Conservation (phyloP, 2,797 vertebrate genomes). For the Lutjanus campechanus region DNA sequence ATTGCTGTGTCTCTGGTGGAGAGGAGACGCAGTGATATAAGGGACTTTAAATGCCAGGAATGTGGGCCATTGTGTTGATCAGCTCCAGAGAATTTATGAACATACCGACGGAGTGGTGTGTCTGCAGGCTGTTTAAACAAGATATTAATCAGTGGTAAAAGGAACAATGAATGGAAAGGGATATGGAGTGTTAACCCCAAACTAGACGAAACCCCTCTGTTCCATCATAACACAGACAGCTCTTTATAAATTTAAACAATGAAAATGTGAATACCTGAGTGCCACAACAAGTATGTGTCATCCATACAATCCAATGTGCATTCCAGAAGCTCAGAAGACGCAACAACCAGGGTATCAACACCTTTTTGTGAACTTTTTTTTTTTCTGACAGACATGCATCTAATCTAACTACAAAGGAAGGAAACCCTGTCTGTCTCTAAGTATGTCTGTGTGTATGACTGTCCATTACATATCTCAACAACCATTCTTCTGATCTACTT, state of each 20-base stretch:
- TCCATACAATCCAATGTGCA: constrained; percentile 30
- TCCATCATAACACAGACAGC: constrained; percentile 64
- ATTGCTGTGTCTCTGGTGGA: constrained; percentile 71
- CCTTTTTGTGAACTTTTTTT: background rate
- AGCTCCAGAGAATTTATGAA: constrained; percentile 87
- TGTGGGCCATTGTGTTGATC: constrained; percentile 89
- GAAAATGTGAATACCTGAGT: constrained; percentile 69
- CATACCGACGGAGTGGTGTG: constrained; percentile 78
- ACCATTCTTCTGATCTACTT: too few species aligned
- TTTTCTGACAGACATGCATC: background rate
- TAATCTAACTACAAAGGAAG: too few species aligned
- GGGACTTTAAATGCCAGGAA: constrained; percentile 82
- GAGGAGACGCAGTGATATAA: constrained; percentile 79
- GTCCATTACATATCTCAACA: too few species aligned
- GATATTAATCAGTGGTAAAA: constrained; percentile 88
- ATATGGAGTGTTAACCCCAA: constrained; percentile 81
- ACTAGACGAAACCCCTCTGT: constrained; percentile 73
- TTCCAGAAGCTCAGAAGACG: background rate
- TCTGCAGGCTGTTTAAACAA: constrained; percentile 89
- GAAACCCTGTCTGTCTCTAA: too few species aligned
- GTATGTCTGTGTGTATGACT: too few species aligned
- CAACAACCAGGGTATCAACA: constrained; percentile 13
- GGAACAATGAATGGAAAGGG: constrained; percentile 88
- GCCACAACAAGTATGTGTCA: constrained; percentile 41
- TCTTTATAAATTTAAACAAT: constrained; percentile 72